Evolutionary conservation across 2,113 vertebrate genomes (phyloP), one percentile per base, ranked within the genome.

Genomic region (Actenoides hombroni): DNA sequence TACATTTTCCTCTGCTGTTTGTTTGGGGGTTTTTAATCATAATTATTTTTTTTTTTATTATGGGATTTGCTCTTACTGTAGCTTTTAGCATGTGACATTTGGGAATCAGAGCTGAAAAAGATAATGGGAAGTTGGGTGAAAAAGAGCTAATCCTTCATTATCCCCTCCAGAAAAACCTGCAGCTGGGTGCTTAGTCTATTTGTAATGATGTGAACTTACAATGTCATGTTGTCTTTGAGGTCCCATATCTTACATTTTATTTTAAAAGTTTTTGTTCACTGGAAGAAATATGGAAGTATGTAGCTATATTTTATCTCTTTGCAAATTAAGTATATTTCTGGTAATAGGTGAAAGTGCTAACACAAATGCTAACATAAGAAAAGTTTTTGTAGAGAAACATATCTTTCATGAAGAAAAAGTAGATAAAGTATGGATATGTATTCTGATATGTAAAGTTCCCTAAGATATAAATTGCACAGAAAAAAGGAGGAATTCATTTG

Each of bases 401-500:
- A 20, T 33, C 54, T 51, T 84, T 51, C 28, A 33, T 49, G 3
- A 83, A 42, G 15, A n/a, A 68, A 69, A 69, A 64, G 3, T 13
- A 64, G 39, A 60, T 37, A 44, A 49, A 86, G 31, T 56, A 56
- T 28, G 64, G 33, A 11, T 83, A 60, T 77, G 12, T 74, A 69
- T 74, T 91, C 70, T 61, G 25, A 44, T 54, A 73, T 46, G 37
- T 61, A 88, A 89, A 95, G 85, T 82, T 92, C 69, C 83, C 94
- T 68, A 44, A 75, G 83, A 88, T 57, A 88, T 86, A 94, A 94
- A 83, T 94, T 85, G 88, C 20, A 64, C 11, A 40, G 51, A 51
- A 80, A 70, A 86, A 92, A 83, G 9, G 15, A 83, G 23, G 69
- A 71, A 91, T 95, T 92, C 10, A 84, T 94, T 81, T 95, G 69